These are phyloP conservation scores for Hymenochirus boettgeri DNA, from an alignment of 2,113 vertebrate genomes.

Conservation along the genomic window DNA sequence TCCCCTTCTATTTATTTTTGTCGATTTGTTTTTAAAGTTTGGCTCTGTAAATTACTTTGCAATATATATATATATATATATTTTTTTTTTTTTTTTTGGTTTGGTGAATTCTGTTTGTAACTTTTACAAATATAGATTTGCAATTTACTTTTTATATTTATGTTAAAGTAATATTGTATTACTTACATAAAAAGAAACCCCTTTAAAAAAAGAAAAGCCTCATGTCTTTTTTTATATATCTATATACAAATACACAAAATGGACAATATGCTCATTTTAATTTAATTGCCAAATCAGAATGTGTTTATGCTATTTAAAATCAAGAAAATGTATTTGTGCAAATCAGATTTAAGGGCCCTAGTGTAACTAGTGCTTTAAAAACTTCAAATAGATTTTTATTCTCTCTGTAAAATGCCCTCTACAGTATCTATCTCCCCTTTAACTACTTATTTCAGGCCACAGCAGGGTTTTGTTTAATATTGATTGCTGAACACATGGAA, in stretches of 20 bases:
- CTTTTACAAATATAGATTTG: constrained; percentile 87
- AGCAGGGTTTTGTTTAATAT: constrained; percentile 8
- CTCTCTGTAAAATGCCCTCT: constrained; percentile 1
- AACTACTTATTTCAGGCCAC: not conserved
- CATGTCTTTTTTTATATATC: constrained; percentile 68
- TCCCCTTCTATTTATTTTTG: constrained; percentile 94
- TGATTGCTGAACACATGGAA: not conserved
- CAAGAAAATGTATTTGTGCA: constrained; percentile 14
- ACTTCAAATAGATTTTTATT: not conserved
- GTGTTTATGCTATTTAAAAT: constrained; percentile 26
- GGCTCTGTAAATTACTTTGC: constrained; percentile 81
- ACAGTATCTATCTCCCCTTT: not conserved
- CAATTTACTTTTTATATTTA: constrained; percentile 98
- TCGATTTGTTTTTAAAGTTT: constrained; percentile 63
- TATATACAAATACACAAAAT: not conserved
- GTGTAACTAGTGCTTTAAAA: not conserved
- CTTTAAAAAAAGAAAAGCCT: constrained; percentile 77
- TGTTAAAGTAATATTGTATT: constrained; percentile 99
- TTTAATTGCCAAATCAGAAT: constrained; percentile 11
- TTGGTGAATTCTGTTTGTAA: constrained; percentile 87
- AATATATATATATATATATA: constrained; percentile 72
- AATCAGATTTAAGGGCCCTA: not conserved
- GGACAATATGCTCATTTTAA: constrained; percentile 3
- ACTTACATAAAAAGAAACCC: constrained; percentile 99
- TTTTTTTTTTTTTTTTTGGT: constrained; percentile 48